Base-by-base conservation (phyloP, 2,113 vertebrate genomes). In the Odocoileus hemionus region DNA sequence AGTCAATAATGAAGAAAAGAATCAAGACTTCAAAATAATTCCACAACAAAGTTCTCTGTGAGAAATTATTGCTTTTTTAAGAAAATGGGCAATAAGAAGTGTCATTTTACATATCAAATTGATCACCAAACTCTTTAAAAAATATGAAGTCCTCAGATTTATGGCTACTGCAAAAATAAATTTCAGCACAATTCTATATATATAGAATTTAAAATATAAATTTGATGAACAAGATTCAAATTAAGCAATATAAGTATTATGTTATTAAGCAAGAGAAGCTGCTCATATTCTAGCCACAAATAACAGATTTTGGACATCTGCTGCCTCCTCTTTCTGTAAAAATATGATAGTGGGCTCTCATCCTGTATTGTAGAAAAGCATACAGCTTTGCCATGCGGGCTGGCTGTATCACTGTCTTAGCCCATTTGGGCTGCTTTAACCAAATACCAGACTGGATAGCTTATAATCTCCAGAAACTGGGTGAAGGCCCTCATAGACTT, bases 21-120 rank as follows among this genome's bases (percentile, higher is more conserved):
- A 15, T 23, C 19, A 64, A 16, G 33, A 84, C 50, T 92, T 96
- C n/a, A 89, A 78, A 95, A 43, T 76, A 78, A 86, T 33, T 5
- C 54, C 28, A 45, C 54, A 84, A 36, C 60, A 57, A 60, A 76
- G 30, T 78, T 89, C 45, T 90, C n/a, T 50, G 19, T 96, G 64
- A 97, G 55, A 87, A 97, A 87, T 74, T 58, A 21, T 87, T 97
- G 92, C 36, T 79, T 86, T 86, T 85, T 93, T 52, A 30, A 33
- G 33, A 64, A 85, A 96, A 90, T 43, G 70, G 36, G 4, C 58
- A 87, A 89, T 36, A 64, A 60, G n/a, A 80, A 67, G 16, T 43
- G 78, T 91, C 70, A 89, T 78, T 60, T n/a, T 50, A 50, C 39
- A 47, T 57, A 82, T 85, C 50, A 91, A 88, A 94, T 57, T 94